phyloP scores from a whole-genome alignment of 1,140 invertebrate genomes.

The Achroia grisella region DNA sequence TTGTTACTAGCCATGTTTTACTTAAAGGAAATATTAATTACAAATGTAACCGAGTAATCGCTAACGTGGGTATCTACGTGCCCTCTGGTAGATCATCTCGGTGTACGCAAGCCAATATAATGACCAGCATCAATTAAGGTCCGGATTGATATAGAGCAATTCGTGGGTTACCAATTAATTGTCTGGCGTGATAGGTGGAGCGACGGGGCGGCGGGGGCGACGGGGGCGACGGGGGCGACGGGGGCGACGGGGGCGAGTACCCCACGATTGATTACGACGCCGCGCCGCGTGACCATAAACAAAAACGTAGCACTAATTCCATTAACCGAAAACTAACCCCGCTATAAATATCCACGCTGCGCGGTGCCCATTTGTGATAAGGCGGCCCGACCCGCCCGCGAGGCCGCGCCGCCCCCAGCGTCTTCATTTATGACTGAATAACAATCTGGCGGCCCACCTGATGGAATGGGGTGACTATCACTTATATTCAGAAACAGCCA shows the following conservation, averaged over 20 bases:
- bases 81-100: neutral
- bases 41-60: neutral
- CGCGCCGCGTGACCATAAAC: constrained; percentile 23
- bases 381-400: constrained; percentile 14
- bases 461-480: too few relatives aligned
- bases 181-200: neutral
- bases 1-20: neutral
- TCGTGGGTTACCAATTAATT: constrained; percentile 18
- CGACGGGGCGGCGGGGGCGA: neutral
- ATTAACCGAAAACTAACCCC: constrained; percentile 30
- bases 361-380: constrained; percentile 15
- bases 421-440: too few relatives aligned
- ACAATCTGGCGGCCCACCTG: too few relatives aligned
- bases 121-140: constrained; percentile 5
- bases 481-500: too few relatives aligned
- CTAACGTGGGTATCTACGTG: constrained; percentile 2
- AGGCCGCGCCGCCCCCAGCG: too few relatives aligned
- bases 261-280: constrained; percentile 15
- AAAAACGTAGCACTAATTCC: constrained; percentile 29
- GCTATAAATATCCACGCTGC: constrained; percentile 21
- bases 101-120: too few relatives aligned
- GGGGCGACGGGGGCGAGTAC: too few relatives aligned
- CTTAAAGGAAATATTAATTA: neutral
- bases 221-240: neutral
- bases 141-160: constrained; percentile 13